phyloP scores from a whole-genome alignment of 1,140 invertebrate genomes.

The Calliopsis andreniformis region DNA sequence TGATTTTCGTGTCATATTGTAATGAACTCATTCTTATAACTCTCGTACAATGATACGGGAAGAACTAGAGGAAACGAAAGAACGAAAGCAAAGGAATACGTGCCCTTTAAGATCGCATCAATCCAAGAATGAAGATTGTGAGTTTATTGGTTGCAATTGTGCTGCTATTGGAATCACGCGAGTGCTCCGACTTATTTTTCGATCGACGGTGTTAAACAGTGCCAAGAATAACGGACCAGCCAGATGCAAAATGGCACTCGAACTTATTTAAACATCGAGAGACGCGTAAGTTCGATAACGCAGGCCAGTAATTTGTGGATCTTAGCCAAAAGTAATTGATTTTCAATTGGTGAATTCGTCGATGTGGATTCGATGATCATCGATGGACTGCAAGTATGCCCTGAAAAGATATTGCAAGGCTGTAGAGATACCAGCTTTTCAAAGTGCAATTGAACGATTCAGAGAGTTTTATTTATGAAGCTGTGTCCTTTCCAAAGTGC shows the following conservation, averaged over 20 bases:
- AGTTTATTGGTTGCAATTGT: not conserved
- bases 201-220: conserved; percentile 14
- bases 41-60: not conserved
- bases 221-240: conserved; percentile 16
- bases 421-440: not conserved
- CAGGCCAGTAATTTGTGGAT: no score
- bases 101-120: not conserved
- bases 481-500: not conserved
- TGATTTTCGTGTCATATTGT: conserved; percentile 50
- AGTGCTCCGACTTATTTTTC: conserved; percentile 32
- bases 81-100: not conserved
- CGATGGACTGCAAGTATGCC: not conserved
- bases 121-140: not conserved
- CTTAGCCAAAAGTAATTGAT: no score
- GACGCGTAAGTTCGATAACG: not conserved
- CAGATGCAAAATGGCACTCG: conserved; percentile 1
- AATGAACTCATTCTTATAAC: not conserved
- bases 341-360: not conserved
- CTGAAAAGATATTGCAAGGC: no score
- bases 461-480: not conserved
- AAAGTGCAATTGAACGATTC: not conserved
- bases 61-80: not conserved
- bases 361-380: not conserved
- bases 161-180: conserved; percentile 25
- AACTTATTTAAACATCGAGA: not conserved